A percentile compares a stretch with the other conserved stretches of the same genome.
phyloP scores from a whole-genome alignment of 2,113 vertebrate species.

The Phyllostomus hastatus region DNA sequence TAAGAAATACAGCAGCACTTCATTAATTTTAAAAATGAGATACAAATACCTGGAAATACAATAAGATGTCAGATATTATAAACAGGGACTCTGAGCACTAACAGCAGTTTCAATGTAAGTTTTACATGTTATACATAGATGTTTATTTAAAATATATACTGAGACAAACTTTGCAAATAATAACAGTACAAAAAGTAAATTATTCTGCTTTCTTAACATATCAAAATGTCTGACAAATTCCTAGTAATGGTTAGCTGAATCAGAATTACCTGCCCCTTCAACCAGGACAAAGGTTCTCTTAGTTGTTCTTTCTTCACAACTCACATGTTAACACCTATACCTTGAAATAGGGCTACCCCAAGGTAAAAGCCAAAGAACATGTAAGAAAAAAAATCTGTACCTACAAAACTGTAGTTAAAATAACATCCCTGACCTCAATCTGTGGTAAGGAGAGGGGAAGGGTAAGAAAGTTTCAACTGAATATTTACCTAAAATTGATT shows the following conservation, averaged over 20 bases:
- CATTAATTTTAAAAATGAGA: neutral
- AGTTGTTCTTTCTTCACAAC: neutral
- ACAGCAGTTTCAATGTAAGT: neutral
- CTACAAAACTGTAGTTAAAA: neutral
- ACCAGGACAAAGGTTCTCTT: neutral
- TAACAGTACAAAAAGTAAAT: neutral
- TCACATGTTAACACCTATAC: too few species aligned
- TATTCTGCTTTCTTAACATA: neutral
- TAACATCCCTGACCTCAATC: neutral
- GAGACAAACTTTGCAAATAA: neutral
- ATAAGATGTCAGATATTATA: neutral
- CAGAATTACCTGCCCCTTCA: neutral
- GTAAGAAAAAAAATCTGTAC: neutral
- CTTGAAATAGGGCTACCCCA: neutral
- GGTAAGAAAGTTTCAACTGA: neutral
- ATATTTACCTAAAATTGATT: neutral
- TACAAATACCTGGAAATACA: neutral
- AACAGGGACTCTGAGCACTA: neutral
- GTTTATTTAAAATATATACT: neutral
- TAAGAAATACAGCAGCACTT: neutral
- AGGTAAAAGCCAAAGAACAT: neutral
- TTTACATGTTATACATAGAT: neutral
- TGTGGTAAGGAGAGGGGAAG: neutral
- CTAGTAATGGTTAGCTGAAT: neutral
- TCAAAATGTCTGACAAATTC: neutral